Percentiles rank a stretch among this genome's conserved stretches.
Conservation (phyloP, 2,113 vertebrate genomes). For the Formicarius rufipectus region DNA sequence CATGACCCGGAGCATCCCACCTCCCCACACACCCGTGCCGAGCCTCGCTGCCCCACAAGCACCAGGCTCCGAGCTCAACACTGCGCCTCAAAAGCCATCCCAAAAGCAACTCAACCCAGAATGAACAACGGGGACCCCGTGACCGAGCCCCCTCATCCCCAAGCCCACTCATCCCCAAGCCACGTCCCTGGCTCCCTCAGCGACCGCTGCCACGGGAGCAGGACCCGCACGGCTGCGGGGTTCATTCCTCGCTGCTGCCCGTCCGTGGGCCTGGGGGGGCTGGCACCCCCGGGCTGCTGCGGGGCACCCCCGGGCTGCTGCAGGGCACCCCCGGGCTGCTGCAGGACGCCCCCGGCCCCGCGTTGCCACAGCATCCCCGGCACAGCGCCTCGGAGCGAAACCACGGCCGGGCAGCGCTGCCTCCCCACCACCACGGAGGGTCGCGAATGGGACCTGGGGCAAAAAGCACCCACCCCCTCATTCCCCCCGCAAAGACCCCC, state of each 20-base stretch:
- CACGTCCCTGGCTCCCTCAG: background rate
- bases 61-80: background rate
- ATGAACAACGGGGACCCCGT: background rate
- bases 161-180: too few species aligned
- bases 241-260: background rate
- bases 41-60: background rate
- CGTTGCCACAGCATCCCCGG: background rate
- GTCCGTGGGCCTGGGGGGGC: fast-evolving
- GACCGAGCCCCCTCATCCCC: background rate
- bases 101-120: background rate
- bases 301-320: background rate
- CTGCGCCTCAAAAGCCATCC: background rate
- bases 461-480: background rate
- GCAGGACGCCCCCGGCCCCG: background rate
- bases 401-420: background rate
- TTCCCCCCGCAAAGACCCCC: background rate
- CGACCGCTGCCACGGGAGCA: fast-evolving
- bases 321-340: background rate
- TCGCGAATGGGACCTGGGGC: fast-evolving
- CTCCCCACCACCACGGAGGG: background rate
- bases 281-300: background rate
- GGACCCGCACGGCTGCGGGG: fast-evolving
- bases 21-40: background rate
- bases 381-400: background rate
- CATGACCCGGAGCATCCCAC: background rate